Evolutionary conservation across 2,113 vertebrate species (phyloP).

Genomic region (Neogale vison): DNA sequence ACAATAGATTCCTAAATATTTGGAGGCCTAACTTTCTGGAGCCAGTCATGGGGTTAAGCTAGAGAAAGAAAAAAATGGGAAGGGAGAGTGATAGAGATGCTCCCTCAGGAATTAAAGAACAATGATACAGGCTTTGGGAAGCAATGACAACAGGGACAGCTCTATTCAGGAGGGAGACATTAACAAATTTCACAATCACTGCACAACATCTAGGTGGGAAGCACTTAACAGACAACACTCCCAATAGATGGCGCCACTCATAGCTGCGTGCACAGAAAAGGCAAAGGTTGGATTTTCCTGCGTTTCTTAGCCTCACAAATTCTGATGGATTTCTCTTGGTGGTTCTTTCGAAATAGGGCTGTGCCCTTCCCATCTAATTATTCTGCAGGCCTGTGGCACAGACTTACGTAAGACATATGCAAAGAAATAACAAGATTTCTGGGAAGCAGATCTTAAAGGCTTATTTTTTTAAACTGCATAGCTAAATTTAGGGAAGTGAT

Average conservation of each 20-base stretch:
- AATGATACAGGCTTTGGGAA: neutral
- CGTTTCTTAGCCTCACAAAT: neutral
- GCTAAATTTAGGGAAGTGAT: slow-evolving; percentile 80
- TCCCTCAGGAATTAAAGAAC: neutral
- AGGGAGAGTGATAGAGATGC: neutral
- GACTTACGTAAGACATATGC: slow-evolving; percentile 74
- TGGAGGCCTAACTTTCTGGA: neutral
- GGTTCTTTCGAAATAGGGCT: neutral
- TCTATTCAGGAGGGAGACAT: neutral
- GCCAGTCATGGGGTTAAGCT: neutral
- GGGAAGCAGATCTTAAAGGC: slow-evolving; percentile 73
- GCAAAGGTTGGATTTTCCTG: neutral
- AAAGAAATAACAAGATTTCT: slow-evolving; percentile 75
- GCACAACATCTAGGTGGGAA: neutral
- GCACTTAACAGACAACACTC: neutral
- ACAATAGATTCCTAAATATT: neutral
- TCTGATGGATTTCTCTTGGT: neutral
- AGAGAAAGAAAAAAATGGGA: neutral
- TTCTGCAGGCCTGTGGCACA: slow-evolving; percentile 56
- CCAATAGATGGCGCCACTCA: neutral
- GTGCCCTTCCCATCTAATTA: slow-evolving; percentile 44
- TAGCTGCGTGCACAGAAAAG: neutral
- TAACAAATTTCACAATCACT: neutral
- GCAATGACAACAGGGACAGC: neutral
- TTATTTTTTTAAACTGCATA: slow-evolving; percentile 59